Evolutionary conservation across 2,888 invertebrate genomes (phyloP), one percentile per base, ranked within the genome.

Genomic region (Peribatodes rhomboidaria): DNA sequence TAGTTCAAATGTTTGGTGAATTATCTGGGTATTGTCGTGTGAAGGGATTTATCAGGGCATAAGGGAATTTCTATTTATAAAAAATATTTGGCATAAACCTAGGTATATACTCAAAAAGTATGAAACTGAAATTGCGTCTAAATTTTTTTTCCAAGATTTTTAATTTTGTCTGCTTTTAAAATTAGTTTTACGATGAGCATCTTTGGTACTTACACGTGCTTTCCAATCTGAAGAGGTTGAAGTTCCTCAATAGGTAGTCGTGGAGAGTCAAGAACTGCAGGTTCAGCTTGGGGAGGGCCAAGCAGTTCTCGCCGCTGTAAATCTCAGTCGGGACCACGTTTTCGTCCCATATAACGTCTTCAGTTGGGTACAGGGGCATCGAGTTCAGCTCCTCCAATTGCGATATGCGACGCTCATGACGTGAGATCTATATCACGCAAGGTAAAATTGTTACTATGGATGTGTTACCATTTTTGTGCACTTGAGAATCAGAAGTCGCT

Each of bases 341-440:
- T 87, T 99, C 99, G 88, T 99, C 98, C 99, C 99, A 99, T 76
- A 99, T 98, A 2, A 99, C 97, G 65, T 97, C 96, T 86, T 99
- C 99, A 0, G 99, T 99, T 0, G 99, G 99, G 85, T 99, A 99
- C 0, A 99, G 94, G 0, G 99, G 99, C 98, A 99, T 99, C 76
- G 98, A 97, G 86, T 99, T 99, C 11, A 99, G 90, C 60, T 98
- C 97, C 82, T 99, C 98, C 58, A 99, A 90, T 82, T 99, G 99
- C 0, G 99, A 99, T 37, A 96, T 95, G 54, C 98, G 95, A 42
- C 96, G 95, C 85, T 99, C 98, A 85, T 99, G 98, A 1, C 97
- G 94, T 0, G 96, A 97, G 73, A 97, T 95, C 96, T 96, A 79
- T 31, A 65, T 56, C 46, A 69, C 11, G 7, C 1, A 50, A 27